A percentile compares a stretch with the other conserved stretches of the same genome.
Evolutionary conservation across 2,888 invertebrate species (phyloP).

Genomic region (Aspidiotus destructor): DNA sequence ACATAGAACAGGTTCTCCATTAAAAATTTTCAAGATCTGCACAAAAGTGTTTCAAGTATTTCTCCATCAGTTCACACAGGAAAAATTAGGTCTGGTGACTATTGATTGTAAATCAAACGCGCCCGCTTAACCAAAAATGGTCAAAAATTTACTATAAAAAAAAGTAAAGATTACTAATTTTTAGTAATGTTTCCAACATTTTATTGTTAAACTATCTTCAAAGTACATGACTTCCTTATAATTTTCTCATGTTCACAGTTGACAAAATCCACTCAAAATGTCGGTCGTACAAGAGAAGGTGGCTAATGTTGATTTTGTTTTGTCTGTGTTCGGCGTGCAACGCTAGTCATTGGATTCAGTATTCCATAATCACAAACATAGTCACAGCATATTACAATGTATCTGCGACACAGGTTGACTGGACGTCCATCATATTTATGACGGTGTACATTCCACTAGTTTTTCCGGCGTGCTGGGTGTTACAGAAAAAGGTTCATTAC

Average conservation of each 20-base stretch:
- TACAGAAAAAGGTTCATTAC: constrained; percentile 76
- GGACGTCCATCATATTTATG: constrained; percentile 99
- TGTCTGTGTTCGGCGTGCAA: constrained; percentile 82
- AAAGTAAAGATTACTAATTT: no score
- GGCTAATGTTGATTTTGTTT: constrained; percentile 78
- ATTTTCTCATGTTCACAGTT: neutral
- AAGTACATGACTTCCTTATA: no score
- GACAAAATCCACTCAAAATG: constrained; percentile 3
- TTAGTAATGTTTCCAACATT: no score
- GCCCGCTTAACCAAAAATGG: no score
- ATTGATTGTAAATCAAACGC: no score
- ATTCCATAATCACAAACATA: constrained; percentile 82
- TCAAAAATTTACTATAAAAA: no score
- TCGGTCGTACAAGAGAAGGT: constrained; percentile 63
- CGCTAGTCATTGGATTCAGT: constrained; percentile 94
- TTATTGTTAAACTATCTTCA: no score
- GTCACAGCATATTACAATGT: constrained; percentile 67
- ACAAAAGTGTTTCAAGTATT: no score
- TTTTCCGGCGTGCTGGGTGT: constrained; percentile 91
- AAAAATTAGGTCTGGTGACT: no score
- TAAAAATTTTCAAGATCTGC: no score
- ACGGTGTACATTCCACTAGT: constrained; percentile 92
- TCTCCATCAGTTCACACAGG: no score
- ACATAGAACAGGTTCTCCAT: no score
- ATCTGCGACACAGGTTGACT: constrained; percentile 64